Percentiles rank a stretch among this genome's conserved stretches.
Conservation (phyloP, 1,140 invertebrate genomes). For the Drosophila virilis region DNA sequence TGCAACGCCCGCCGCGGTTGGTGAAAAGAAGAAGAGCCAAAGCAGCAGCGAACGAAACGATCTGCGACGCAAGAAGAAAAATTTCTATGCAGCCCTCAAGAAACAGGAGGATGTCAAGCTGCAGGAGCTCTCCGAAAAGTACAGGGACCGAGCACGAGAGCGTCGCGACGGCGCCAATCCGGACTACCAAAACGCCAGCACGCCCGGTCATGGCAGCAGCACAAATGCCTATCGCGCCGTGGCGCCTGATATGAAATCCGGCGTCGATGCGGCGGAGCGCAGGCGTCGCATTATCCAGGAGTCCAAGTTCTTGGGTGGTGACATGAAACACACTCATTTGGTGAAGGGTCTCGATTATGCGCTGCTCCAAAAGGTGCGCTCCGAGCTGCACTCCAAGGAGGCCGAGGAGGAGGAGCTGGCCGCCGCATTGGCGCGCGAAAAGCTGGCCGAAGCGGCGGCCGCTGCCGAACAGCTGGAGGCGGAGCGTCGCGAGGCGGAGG, state of each 20-base stretch:
- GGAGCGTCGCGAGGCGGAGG: conserved; percentile 80
- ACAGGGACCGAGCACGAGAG: conserved; percentile 96
- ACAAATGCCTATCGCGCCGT: conserved; percentile 97
- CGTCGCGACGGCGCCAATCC: conserved; percentile 94
- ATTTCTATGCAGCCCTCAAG: conserved; percentile 97
- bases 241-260: conserved; percentile 96
- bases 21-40: conserved; percentile 84
- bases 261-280: conserved; percentile 97
- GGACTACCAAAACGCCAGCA: conserved; percentile 93
- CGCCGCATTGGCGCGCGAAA: conserved; percentile 93
- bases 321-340: conserved; percentile 99
- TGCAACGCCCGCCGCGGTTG: conserved; percentile 82
- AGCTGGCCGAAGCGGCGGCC: conserved; percentile 87
- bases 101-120: conserved; percentile 98
- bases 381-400: conserved; percentile 92
- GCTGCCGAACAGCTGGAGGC: conserved; percentile 86
- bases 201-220: conserved; percentile 84
- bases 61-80: conserved; percentile 92
- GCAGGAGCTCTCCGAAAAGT: conserved; percentile 97
- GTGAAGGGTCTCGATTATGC: conserved; percentile 99
- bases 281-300: conserved; percentile 98
- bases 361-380: conserved; percentile 96
- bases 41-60: conserved; percentile 88
- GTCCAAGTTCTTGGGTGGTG: conserved; percentile 99
- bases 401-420: conserved; percentile 92